A percentile compares a stretch with the other conserved stretches of the same genome.
phyloP scores from a whole-genome alignment of 2,113 vertebrate genomes.

The Ifrita kowaldi region DNA sequence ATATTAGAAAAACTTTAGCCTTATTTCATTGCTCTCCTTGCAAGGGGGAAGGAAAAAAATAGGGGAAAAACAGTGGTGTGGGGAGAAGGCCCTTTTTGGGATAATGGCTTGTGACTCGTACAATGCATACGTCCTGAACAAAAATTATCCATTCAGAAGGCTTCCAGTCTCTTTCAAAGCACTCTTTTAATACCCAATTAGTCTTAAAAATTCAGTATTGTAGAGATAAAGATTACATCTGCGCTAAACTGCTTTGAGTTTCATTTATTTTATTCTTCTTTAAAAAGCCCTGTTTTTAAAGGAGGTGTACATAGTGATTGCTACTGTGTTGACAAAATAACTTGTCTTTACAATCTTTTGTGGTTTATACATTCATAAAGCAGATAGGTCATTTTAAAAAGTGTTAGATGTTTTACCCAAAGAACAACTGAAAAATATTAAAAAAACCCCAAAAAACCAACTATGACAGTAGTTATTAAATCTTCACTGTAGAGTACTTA shows the following conservation, averaged over 20 bases:
- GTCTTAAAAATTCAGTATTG: not conserved
- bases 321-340: not conserved
- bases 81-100: not conserved
- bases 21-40: not conserved
- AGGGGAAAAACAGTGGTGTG: accelerated
- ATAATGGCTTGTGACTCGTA: not conserved
- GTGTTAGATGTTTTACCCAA: not conserved
- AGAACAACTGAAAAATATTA: not conserved
- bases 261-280: not conserved
- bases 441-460: not conserved
- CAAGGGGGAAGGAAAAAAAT: not conserved
- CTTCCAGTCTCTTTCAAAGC: not conserved
- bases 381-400: not conserved
- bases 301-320: not conserved
- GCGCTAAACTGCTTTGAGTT: not conserved
- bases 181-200: not conserved
- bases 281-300: not conserved
- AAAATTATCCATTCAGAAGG: not conserved
- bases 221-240: not conserved
- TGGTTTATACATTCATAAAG: accelerated
- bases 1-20: not conserved
- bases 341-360: not conserved
- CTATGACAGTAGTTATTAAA: not conserved
- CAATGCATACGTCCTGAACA: not conserved
- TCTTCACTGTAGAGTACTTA: not conserved